Percentiles rank a stretch among this genome's conserved stretches.
These are phyloP conservation scores for Trididemnum miniatum DNA, from an alignment of 23 tunicate genomes.

Conservation along the genomic window DNA sequence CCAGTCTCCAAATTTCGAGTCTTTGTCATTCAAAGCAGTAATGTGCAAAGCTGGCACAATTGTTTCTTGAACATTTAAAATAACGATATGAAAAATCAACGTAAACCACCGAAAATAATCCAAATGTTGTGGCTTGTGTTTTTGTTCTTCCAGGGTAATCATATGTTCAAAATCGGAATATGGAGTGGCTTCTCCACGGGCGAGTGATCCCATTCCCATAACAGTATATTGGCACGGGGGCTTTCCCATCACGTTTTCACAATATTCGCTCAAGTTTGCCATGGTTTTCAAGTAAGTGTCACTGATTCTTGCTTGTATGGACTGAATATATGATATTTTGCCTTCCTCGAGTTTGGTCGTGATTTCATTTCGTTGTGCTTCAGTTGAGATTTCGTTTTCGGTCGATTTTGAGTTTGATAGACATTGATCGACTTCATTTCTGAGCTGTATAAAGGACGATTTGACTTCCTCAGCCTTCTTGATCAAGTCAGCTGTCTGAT, in stretches of 20 bases:
- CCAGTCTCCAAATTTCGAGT: not conserved
- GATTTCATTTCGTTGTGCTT: too few species aligned
- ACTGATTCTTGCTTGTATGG: not conserved
- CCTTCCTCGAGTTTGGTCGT: not conserved
- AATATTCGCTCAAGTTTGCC: not conserved
- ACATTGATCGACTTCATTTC: not conserved
- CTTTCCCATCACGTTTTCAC: constrained; percentile 23
- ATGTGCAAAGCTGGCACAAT: not conserved
- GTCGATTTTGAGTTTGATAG: not conserved
- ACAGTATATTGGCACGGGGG: constrained; percentile 43
- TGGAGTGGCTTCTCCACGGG: constrained; percentile 23
- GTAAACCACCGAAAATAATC: constrained; percentile 51
- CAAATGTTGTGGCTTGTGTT: not conserved
- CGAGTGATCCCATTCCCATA: constrained; percentile 25
- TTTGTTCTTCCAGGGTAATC: constrained; percentile 21
- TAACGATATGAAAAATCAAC: constrained; percentile 24
- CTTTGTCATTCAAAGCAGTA: not conserved
- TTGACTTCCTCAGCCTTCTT: not conserved
- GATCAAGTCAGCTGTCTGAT: not conserved
- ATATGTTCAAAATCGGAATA: constrained; percentile 17
- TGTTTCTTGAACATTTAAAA: constrained; percentile 19
- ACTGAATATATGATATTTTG: not conserved
- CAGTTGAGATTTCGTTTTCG: not conserved
- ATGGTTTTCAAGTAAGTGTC: constrained; percentile 11
- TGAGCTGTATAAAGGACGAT: not conserved